Conservation (phyloP, 2,797 vertebrate species). For the Girardinus metallicus region DNA sequence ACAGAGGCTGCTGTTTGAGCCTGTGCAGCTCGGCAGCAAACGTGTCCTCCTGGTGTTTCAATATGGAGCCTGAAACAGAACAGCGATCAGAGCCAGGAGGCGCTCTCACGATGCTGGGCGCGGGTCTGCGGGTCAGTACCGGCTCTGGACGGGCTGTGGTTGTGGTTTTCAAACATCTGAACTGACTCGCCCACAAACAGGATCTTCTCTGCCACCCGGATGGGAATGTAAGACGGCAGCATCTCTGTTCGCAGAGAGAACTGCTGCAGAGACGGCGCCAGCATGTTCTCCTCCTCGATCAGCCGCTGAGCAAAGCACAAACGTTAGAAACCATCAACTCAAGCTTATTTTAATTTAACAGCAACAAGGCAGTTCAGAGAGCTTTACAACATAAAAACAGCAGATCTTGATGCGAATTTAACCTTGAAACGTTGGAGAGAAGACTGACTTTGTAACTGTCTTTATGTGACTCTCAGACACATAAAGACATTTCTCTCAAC, state of each 20-base stretch:
- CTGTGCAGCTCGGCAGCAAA: conserved; percentile 93
- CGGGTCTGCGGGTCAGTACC: conserved; percentile 69
- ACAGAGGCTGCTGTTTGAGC: conserved; percentile 94
- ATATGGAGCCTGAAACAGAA: conserved; percentile 86
- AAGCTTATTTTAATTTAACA: too few relatives aligned
- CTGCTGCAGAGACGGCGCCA: conserved; percentile 96
- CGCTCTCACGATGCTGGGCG: too few relatives aligned
- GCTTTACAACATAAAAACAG: too few relatives aligned
- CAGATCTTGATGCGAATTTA: too few relatives aligned
- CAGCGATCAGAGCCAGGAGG: background rate
- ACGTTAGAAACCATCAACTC: background rate
- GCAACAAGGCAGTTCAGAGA: too few relatives aligned
- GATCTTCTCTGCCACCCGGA: conserved; percentile 97
- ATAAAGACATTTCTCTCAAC: too few relatives aligned
- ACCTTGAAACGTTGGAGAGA: too few relatives aligned
- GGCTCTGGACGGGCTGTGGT: conserved; percentile 91
- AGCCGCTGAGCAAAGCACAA: conserved; percentile 82
- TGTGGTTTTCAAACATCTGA: conserved; percentile 99
- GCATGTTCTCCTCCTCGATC: conserved; percentile 98
- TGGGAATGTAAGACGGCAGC: conserved; percentile 96
- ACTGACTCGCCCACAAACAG: conserved; percentile 98
- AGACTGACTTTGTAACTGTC: too few relatives aligned
- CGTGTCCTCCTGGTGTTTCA: conserved; percentile 95
- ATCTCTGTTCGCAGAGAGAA: conserved; percentile 96
- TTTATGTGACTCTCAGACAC: too few relatives aligned